Conservation (phyloP, 2,113 vertebrate genomes). For the Colistium nudipinnis region DNA sequence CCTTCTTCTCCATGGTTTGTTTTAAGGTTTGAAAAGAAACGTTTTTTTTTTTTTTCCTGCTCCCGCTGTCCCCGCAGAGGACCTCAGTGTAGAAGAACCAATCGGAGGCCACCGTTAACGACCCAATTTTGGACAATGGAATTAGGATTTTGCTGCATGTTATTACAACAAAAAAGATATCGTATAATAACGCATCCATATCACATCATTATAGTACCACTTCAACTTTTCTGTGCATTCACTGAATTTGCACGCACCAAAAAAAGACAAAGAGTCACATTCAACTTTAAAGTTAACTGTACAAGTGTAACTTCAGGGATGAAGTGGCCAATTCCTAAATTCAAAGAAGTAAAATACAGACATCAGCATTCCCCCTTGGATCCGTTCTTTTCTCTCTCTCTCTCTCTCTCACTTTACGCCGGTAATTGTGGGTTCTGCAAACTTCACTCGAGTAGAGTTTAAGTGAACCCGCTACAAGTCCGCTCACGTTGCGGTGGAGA, state of each 20-base stretch:
- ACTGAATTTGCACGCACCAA: neutral
- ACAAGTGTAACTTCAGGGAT: neutral
- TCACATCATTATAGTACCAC: neutral
- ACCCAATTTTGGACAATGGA: too few relatives aligned
- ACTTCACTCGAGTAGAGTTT: conserved; percentile 27
- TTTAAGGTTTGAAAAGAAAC: too few relatives aligned
- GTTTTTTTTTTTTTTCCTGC: too few relatives aligned
- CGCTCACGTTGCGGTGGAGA: conserved; percentile 41
- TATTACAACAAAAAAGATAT: neutral
- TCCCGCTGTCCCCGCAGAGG: too few relatives aligned
- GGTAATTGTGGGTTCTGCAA: neutral
- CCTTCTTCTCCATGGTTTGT: neutral
- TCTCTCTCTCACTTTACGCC: neutral
- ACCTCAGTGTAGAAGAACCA: too few relatives aligned
- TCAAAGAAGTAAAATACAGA: neutral
- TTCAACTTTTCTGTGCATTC: neutral
- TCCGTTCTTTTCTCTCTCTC: too few relatives aligned
- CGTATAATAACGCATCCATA: neutral
- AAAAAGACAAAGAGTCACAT: neutral
- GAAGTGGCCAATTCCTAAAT: neutral
- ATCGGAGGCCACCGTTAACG: too few relatives aligned
- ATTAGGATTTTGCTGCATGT: neutral
- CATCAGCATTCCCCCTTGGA: neutral
- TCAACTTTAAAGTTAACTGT: neutral
- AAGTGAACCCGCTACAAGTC: conserved; percentile 18